Base-by-base conservation (phyloP, 92 coral and sea anemone species). In the Actinernus sp. region DNA sequence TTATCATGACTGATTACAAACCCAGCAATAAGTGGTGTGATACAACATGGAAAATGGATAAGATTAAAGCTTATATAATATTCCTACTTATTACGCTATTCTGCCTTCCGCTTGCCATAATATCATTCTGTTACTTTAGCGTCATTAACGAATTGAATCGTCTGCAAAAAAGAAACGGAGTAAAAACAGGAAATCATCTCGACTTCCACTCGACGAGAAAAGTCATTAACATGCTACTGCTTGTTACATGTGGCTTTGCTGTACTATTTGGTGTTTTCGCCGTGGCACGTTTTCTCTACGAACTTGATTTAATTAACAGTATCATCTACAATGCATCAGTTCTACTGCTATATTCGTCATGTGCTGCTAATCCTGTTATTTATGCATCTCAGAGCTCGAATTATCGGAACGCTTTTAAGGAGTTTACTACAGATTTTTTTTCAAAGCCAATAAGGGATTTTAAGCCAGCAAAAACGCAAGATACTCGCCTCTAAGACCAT, bases 311-410 rank as follows among this genome's bases (percentile, higher is more conserved):
- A 20, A 22, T 54, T 3, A 54, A 66, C 26, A 55, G 40, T 0
- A 6, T 52, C 2, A 26, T 61, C 2, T 50, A 47, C 4, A 62
- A 70, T 31, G n/a, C 71, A n/a, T 54, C 86, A 0, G 31, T 79
- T 17, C 34, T 79, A 2, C 58, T 79, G 19, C 40, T 79, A 14
- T 79, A 79, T 30, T 37, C 68, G 11, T 65, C 76, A 4, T 66
- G 65, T 70, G 79, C 86, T 20, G 39, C 55, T 11, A 67, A 79
- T 31, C 86, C 86, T 3, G 26, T 79, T 10, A 55, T 79, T 17
- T 79, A 79, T 43, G 79, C 78, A 1, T 69, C 71, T 53, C 86
- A 79, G 44, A 79, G 86, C 29, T 54, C 79, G 0, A 79, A 79
- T 26, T 79, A 79, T 44, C 59, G 68, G 28, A 70, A 70, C 26